Conservation (phyloP, 2,888 invertebrate genomes). For the Pilophorus perplexus region DNA sequence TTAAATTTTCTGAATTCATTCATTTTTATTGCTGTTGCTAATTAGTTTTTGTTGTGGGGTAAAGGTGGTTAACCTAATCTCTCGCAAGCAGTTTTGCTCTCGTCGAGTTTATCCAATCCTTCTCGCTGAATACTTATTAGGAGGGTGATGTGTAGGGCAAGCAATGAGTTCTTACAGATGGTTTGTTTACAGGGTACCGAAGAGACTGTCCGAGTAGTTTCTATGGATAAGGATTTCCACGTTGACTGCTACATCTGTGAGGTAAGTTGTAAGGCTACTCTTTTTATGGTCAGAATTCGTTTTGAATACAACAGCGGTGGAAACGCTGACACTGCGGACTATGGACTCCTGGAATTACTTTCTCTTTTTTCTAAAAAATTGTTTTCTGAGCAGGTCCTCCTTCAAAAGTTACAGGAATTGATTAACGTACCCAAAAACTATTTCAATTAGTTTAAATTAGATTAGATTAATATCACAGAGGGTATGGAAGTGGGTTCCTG, state of each 20-base stretch:
- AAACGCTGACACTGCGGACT: background rate
- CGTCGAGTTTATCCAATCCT: background rate
- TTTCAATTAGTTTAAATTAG: no score
- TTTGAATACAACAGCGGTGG: background rate
- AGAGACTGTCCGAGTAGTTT: slow-evolving; percentile 96
- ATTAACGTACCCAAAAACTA: no score
- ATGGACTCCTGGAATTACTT: background rate
- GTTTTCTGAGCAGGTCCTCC: no score
- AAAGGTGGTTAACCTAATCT: no score
- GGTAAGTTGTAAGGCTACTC: slow-evolving; percentile 54
- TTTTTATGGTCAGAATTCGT: background rate
- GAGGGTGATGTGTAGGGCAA: no score
- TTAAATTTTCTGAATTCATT: background rate
- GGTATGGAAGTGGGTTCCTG: no score
- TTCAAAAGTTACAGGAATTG: no score
- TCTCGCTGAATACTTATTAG: no score
- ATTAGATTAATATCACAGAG: no score
- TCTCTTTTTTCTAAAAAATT: background rate
- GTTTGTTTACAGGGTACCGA: slow-evolving; percentile 76
- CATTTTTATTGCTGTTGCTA: background rate
- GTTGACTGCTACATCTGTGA: slow-evolving; percentile 99
- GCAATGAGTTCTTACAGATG: no score
- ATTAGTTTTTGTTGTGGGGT: no score
- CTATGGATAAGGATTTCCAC: slow-evolving; percentile 98
- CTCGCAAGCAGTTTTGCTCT: no score